Evolutionary conservation across 2,113 vertebrate genomes (phyloP).

Genomic region (Naja naja): DNA sequence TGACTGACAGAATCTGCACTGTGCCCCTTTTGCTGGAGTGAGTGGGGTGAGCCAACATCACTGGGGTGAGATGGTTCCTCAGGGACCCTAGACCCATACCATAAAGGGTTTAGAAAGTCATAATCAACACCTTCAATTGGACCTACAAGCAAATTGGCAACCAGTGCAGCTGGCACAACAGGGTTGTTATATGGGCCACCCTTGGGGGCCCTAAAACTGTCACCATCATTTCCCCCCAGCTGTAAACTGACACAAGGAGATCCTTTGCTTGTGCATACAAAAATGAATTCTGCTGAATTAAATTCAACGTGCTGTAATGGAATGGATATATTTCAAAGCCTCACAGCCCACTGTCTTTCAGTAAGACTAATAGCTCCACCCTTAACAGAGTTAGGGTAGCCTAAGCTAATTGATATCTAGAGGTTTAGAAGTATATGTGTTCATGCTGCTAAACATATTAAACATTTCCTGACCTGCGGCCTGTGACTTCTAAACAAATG

Average conservation of each 20-base stretch:
- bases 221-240: neutral
- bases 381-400: neutral
- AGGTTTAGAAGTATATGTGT: neutral
- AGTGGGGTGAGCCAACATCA: neutral
- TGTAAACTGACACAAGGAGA: neutral
- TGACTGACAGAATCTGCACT: neutral
- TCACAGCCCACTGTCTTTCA: neutral
- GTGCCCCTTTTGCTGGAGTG: neutral
- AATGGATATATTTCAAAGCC: neutral
- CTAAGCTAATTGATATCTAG: neutral
- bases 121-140: neutral
- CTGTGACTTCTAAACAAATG: neutral
- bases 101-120: neutral
- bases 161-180: neutral
- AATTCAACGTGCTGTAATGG: neutral
- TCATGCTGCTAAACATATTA: neutral
- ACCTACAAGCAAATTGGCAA: neutral
- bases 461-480: neutral
- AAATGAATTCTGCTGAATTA: neutral
- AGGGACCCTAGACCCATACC: neutral
- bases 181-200: neutral
- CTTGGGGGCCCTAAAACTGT: neutral
- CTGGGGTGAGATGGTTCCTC: neutral
- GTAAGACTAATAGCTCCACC: neutral
- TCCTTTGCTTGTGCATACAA: neutral